phyloP scores from a whole-genome alignment of 2,797 vertebrate species.

The Dicrostonyx torquatus region DNA sequence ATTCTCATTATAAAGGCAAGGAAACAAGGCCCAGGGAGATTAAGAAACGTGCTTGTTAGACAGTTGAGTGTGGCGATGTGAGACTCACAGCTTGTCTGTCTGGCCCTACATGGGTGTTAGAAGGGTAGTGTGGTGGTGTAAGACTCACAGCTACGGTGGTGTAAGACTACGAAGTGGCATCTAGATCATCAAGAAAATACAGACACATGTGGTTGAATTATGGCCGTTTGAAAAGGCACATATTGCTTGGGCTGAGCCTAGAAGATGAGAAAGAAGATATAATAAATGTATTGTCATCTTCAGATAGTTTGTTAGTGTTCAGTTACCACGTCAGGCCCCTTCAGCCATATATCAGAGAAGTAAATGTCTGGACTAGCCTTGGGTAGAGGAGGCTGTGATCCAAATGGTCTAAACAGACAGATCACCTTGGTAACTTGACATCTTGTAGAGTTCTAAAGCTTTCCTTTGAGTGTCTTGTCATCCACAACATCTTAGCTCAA shows the following conservation, averaged over 20 bases:
- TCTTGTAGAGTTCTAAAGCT: background rate
- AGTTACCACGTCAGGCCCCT: background rate
- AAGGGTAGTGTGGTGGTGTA: too few relatives aligned
- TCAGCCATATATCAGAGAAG: background rate
- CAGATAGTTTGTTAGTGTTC: background rate
- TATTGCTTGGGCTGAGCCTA: conserved; percentile 20
- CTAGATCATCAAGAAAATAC: background rate
- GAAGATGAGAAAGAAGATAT: background rate
- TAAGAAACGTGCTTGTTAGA: background rate
- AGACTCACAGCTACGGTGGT: background rate
- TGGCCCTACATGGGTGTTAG: background rate
- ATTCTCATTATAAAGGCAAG: conserved; percentile 25
- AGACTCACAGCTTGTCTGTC: background rate
- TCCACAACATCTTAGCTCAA: background rate
- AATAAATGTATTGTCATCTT: background rate
- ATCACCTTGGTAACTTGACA: background rate
- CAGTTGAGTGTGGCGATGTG: background rate
- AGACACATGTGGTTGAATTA: background rate
- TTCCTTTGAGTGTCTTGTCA: background rate
- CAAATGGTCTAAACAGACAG: background rate
- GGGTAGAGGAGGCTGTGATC: background rate
- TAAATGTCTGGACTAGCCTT: background rate
- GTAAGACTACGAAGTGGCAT: background rate
- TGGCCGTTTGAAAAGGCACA: background rate
- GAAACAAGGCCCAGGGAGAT: background rate